Base-by-base conservation (phyloP, 2,113 vertebrate genomes). In the Australoheros scitulus region DNA sequence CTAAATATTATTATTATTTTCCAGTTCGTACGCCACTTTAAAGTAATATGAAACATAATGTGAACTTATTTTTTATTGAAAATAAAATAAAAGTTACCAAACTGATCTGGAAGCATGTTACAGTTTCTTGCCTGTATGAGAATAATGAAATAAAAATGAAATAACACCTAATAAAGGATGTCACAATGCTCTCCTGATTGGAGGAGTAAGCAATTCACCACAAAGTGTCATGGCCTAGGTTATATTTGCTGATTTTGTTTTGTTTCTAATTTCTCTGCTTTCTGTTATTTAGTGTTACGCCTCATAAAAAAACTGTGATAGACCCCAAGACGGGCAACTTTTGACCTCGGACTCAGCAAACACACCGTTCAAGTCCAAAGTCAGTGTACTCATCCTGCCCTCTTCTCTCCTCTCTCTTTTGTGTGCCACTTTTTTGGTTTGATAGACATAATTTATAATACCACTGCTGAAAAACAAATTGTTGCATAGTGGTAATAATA, bases 221-320 rank as follows among this genome's bases (percentile, higher is more conserved):
- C 38, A 68, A 68, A 68, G 41, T 18, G 64, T 68, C 26, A 68
- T 5, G 3, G 22, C 18, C 41, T 47, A 47, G 3, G 24, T 68
- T 24, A 26, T 47, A 47, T 26, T 1, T 18, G 38, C 64, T 68
- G 38, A 68, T 68, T 68, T 68, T 24, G 38, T 41, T 43, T 65
- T 0, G 1, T 36, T 68, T 68, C 64, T 68, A 0, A 22, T 68
- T 68, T 68, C 0, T 8, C 22, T 0, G 0, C 14, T 38, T 47
- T 17, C 38, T 68, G 38, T 11, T 38, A 18, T 43, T 34, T 2
- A 68, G n/a, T 65, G 36, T 24, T 65, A 68, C 38, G 47, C 64
- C 47, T 68, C 64, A 47, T 47, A 68, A 22, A 22, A 47, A 47
- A 14, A 26, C 22, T 9, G 38, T 38, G 26, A 26, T 3, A 2